phyloP scores from a whole-genome alignment of 2,888 invertebrate genomes.

The Pollenia angustigena region DNA sequence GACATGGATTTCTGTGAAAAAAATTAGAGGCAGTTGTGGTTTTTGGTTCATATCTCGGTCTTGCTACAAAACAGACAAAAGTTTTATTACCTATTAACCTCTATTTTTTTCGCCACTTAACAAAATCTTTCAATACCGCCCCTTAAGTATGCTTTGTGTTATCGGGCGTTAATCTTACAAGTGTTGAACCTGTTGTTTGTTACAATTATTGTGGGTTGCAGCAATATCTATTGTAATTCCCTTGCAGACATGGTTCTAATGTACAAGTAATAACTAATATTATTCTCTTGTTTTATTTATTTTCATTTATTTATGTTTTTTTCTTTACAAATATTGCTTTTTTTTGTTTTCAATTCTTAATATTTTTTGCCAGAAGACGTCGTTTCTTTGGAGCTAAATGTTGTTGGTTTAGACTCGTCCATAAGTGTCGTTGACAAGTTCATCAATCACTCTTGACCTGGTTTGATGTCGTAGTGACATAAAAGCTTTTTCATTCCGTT shows the following conservation, averaged over 20 bases:
- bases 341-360: background rate
- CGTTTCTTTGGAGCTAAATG: background rate
- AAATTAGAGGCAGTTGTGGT: no score
- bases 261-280: background rate
- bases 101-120: no score
- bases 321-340: conserved; percentile 2
- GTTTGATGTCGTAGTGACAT: conserved; percentile 66
- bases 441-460: conserved; percentile 72
- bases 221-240: background rate
- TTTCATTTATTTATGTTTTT: background rate
- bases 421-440: conserved; percentile 57
- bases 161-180: background rate
- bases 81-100: no score
- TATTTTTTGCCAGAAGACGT: background rate
- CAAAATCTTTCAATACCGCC: no score
- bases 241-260: background rate
- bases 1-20: no score
- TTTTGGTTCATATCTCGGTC: no score
- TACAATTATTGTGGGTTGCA: background rate
- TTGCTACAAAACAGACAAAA: no score
- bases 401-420: conserved; percentile 11
- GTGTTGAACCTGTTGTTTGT: background rate
- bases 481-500: conserved; percentile 17
- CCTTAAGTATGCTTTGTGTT: background rate
- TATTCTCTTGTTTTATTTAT: background rate